These are phyloP conservation scores for Lophotis ruficrista DNA, from an alignment of 2,113 vertebrate genomes.

Conservation along the genomic window DNA sequence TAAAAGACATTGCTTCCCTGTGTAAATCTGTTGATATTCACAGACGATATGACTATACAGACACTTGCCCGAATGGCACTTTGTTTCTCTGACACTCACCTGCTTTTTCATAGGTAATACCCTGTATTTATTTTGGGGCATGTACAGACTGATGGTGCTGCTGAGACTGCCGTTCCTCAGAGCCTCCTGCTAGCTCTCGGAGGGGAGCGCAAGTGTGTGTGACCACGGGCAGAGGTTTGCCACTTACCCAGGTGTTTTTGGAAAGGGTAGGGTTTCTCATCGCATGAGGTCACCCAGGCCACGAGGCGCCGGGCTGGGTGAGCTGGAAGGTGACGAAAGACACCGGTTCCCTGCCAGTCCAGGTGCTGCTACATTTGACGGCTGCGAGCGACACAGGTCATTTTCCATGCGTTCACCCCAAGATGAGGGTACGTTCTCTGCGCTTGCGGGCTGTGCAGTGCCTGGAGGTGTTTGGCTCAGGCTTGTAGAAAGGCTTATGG, in stretches of 20 bases:
- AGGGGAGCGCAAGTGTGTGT: rapidly evolving
- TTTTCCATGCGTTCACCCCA: neutral
- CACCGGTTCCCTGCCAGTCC: neutral
- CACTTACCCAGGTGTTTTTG: neutral
- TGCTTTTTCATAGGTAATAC: neutral
- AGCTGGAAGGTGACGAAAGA: neutral
- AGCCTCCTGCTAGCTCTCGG: neutral
- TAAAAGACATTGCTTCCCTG: neutral
- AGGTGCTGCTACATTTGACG: neutral
- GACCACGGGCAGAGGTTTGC: neutral
- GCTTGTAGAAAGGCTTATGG: neutral
- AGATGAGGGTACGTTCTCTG: neutral
- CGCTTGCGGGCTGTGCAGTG: neutral
- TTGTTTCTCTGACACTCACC: neutral
- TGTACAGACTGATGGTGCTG: neutral
- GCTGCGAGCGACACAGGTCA: rapidly evolving
- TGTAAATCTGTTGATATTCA: neutral
- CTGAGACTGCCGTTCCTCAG: neutral
- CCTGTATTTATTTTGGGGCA: neutral
- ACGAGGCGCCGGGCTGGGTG: neutral
- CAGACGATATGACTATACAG: neutral
- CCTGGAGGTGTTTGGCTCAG: neutral
- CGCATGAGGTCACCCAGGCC: neutral
- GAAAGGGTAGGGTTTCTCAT: neutral
- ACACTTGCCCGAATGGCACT: neutral